These are phyloP conservation scores for Pteronura brasiliensis DNA, from an alignment of 2,113 vertebrate species.

Conservation along the genomic window DNA sequence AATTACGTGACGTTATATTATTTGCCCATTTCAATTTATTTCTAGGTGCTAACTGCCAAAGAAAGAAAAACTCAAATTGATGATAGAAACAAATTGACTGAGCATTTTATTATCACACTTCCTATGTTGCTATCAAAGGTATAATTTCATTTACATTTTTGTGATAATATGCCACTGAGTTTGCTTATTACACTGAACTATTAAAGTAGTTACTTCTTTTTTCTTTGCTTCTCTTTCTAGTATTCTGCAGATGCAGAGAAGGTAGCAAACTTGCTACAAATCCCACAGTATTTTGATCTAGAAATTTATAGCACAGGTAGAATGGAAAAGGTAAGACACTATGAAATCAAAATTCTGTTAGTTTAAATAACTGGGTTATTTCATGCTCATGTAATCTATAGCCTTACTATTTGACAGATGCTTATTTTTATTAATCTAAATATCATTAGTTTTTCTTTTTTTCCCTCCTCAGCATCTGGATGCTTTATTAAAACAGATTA, in stretches of 20 bases:
- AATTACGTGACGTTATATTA: constrained; percentile 48
- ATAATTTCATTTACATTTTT: constrained; percentile 53
- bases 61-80: constrained; percentile 99
- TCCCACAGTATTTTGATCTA: constrained; percentile 97
- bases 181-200: not conserved
- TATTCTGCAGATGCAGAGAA: constrained; percentile 98
- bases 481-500: constrained; percentile 96
- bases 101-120: constrained; percentile 98
- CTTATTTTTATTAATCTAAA: not conserved
- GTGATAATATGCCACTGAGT: not conserved
- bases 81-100: constrained; percentile 97
- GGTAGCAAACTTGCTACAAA: constrained; percentile 98
- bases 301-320: constrained; percentile 98
- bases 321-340: constrained; percentile 93
- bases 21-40: constrained; percentile 57
- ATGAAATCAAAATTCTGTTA: constrained; percentile 20
- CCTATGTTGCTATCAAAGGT: constrained; percentile 99
- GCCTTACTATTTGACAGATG: not conserved
- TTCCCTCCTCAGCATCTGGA: constrained; percentile 90
- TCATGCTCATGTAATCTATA: constrained; percentile 5
- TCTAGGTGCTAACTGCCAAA: constrained; percentile 97
- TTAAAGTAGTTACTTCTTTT: constrained; percentile 16
- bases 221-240: constrained; percentile 78
- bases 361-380: constrained; percentile 13
- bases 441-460: constrained; percentile 61